Evolutionary conservation across 2,888 invertebrate genomes (phyloP), one percentile per base, ranked within the genome.

Genomic region (Temnothorax rugatulus): DNA sequence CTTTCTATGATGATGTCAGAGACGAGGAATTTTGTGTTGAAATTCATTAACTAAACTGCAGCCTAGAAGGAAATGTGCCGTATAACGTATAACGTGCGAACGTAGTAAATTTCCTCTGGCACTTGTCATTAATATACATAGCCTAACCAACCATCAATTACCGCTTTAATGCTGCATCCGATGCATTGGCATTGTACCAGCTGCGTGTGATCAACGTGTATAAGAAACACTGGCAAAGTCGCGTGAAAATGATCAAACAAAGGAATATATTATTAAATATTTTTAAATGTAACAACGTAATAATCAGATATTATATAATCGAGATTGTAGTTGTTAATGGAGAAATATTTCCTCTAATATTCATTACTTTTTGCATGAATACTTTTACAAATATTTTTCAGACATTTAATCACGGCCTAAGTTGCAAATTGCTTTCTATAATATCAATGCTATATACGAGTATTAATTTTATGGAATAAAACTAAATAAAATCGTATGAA

Each of bases 131-230:
- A 74, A 74, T 74, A 74, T 74, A 57, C 41, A 59, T 74, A 59
- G 57, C 25, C 57, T 73, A 57, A 57, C 47, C 66, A 47, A 68
- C 13, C 57, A 73, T 57, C 74, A 59, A 74, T 74, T 74, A 59
- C 29, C 25, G 57, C 13, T 73, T 73, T 83, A 89, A 85, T 85
- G 82, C 85, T 81, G 81, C 79, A 71, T 81, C 64, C 63, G 71
- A 82, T 89, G 84, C 89, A 89, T 87, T 86, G 86, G 66, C 71
- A 84, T 83, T 47, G 54, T 66, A 83, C 63, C 89, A 89, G 88
- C 84, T 86, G n/a, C n/a, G 89, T 63, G 86, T 84, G 87, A 89
- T 84, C 61, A 82, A 87, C 79, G 44, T 59, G 57, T 44, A 8
- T 29, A 29, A 74, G 13, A 59, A 54, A 41, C 15, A 9, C 41